phyloP scores from a whole-genome alignment of 2,113 vertebrate species.

The Prunella fulvescens region DNA sequence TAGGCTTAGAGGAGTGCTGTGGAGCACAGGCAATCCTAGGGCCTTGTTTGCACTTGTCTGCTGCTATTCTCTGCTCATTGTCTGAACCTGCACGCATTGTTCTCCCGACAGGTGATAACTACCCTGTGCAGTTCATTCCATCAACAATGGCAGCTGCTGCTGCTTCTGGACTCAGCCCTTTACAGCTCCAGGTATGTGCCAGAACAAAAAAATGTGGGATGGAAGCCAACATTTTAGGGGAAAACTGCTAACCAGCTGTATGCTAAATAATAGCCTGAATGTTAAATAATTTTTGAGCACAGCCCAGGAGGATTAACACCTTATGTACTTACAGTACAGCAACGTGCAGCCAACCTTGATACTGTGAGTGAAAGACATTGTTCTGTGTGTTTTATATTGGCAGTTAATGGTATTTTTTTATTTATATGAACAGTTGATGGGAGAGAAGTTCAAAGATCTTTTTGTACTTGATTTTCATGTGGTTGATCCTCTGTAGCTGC shows the following conservation, averaged over 20 bases:
- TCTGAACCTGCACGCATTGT: slow-evolving; percentile 99
- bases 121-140: slow-evolving; percentile 99
- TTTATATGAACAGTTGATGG: neutral
- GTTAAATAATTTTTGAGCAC: slow-evolving; percentile 87
- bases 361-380: slow-evolving; percentile 34
- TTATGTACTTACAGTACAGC: slow-evolving; percentile 77
- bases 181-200: slow-evolving; percentile 99
- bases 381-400: neutral
- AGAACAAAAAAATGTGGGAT: slow-evolving; percentile 84
- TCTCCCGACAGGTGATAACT: slow-evolving; percentile 99
- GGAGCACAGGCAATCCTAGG: slow-evolving; percentile 72
- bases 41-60: slow-evolving; percentile 91
- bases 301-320: slow-evolving; percentile 87
- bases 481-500: neutral
- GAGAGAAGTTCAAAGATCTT: neutral
- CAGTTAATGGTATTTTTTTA: slow-evolving; percentile 1
- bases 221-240: slow-evolving; percentile 83
- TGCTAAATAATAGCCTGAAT: slow-evolving; percentile 90
- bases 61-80: slow-evolving; percentile 86
- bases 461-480: slow-evolving; percentile 10
- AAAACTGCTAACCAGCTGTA: slow-evolving; percentile 92
- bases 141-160: slow-evolving; percentile 99
- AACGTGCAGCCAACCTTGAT: slow-evolving; percentile 21
- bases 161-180: slow-evolving; percentile 99
- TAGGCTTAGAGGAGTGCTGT: slow-evolving; percentile 80